Evolutionary conservation across 2,113 vertebrate genomes (phyloP), one percentile per base, ranked within the genome.

Genomic region (Hippocampus barbouri): DNA sequence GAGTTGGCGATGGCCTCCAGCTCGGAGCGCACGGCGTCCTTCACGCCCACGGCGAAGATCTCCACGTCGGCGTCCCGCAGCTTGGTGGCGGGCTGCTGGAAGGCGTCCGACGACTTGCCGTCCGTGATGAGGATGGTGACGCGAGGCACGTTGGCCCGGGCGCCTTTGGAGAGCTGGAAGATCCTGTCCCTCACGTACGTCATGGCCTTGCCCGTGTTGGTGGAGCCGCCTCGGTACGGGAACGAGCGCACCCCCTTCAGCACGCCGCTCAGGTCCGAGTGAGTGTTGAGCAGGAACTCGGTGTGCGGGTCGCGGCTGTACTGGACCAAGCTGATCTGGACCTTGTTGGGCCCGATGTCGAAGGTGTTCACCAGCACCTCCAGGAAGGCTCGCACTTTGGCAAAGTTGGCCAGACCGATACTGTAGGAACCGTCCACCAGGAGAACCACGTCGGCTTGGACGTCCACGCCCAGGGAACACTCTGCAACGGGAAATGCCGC

Each of bases 341-440:
- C 94, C 82, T 96, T 96, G 20, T 91, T 83, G 2, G 92, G 89
- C 6, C 95, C 97, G 66, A 99, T 95, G 86, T 97, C 95, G 85
- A 99, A 99, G 71, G 94, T 94, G 86, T 95, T 98, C 75, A 96
- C 94, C 67, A 99, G 89, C 78, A 98, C 94, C 91, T 98, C 96
- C 82, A 98, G 89, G 91, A 99, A 99, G 51, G 94, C 94, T 91
- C 94, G 91, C 23, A 99, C 96, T 94, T 99, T 99, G 51, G 96
- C 96, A 72, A 99, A 99, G 90, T 99, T 99, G 72, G 93, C 92
- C 21, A 98, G 89, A 12, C 97, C 97, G 9, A 99, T 98, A 82
- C 97, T 99, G 82, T 99, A 99, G 66, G 97, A 99, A 27, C 97
- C 97, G 64, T 99, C 97, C 14, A 99, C 96, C 90, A 99, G 89